Conservation (phyloP, 1,140 invertebrate genomes). For the Portunus trituberculatus region DNA sequence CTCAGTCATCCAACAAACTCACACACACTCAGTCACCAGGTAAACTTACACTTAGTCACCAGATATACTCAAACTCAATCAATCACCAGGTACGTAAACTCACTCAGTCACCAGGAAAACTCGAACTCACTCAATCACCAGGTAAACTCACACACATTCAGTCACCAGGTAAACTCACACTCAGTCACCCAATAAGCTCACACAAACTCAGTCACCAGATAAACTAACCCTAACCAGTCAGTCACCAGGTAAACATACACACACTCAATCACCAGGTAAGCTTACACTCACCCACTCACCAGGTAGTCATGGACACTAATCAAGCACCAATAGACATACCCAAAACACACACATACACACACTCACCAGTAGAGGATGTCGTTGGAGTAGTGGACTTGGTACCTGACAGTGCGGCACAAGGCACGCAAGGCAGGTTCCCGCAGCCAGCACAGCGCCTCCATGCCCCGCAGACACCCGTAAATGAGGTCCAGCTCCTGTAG, state of each 20-base stretch:
- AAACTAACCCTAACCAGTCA: too few species aligned
- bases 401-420: slow-evolving; percentile 87
- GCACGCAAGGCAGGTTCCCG: slow-evolving; percentile 86
- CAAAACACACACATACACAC: neutral
- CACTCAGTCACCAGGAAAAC: too few species aligned
- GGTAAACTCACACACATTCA: neutral
- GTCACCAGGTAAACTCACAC: neutral
- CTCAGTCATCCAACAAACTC: too few species aligned
- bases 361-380: slow-evolving; percentile 90
- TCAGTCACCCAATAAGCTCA: neutral
- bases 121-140: too few species aligned
- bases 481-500: slow-evolving; percentile 88
- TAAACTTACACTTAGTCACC: too few species aligned
- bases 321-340: neutral
- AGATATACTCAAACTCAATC: too few species aligned
- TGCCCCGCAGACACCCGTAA: slow-evolving; percentile 87
- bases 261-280: too few species aligned
- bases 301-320: neutral
- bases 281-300: neutral
- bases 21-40: too few species aligned
- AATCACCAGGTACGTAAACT: too few species aligned
- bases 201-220: too few species aligned
- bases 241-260: too few species aligned
- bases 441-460: slow-evolving; percentile 87
- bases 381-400: slow-evolving; percentile 88